Percentiles rank a stretch among this genome's conserved stretches.
Evolutionary conservation across 2,888 invertebrate species (phyloP).

Genomic region (Hermaeophaga mercurialis): DNA sequence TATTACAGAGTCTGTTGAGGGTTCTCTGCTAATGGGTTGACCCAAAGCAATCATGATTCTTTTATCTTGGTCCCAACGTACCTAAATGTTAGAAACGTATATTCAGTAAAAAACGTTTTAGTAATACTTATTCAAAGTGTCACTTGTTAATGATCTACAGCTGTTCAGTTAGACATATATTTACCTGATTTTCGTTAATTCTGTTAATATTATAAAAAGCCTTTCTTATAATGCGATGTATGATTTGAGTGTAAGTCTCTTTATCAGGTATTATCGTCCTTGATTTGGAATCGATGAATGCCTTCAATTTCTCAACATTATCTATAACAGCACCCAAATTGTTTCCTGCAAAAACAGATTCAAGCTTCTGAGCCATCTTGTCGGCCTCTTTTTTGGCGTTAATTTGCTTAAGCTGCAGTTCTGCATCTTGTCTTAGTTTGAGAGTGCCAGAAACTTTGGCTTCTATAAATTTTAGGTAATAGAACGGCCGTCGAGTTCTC

Average conservation of each 20-base stretch:
- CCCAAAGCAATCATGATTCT: slow-evolving; percentile 52
- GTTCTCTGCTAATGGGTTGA: slow-evolving; percentile 46
- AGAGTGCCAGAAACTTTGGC: slow-evolving; percentile 49
- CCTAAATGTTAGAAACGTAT: too few species aligned
- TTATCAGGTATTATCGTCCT: slow-evolving; percentile 55
- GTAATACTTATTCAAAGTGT: too few species aligned
- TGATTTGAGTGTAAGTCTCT: slow-evolving; percentile 50
- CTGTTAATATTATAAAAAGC: slow-evolving; percentile 57
- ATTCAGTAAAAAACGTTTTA: too few species aligned
- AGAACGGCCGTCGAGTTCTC: slow-evolving; percentile 57
- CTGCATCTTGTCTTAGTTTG: slow-evolving; percentile 47
- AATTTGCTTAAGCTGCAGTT: slow-evolving; percentile 48
- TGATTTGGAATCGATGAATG: slow-evolving; percentile 55
- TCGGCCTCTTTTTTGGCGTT: slow-evolving; percentile 55
- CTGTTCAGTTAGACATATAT: too few species aligned
- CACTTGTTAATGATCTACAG: too few species aligned
- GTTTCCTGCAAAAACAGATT: slow-evolving; percentile 45
- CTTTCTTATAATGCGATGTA: slow-evolving; percentile 57
- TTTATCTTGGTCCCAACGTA: slow-evolving; percentile 44
- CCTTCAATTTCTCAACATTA: slow-evolving; percentile 54
- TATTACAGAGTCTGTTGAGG: slow-evolving; percentile 54
- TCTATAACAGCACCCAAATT: slow-evolving; percentile 41
- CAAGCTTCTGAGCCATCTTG: slow-evolving; percentile 50
- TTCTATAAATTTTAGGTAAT: slow-evolving; percentile 55
- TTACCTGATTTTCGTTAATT: slow-evolving; percentile 45